Percentiles rank a stretch among this genome's conserved stretches.
phyloP scores from a whole-genome alignment of 2,888 invertebrate species.

The Pachymerium ferrugineum region DNA sequence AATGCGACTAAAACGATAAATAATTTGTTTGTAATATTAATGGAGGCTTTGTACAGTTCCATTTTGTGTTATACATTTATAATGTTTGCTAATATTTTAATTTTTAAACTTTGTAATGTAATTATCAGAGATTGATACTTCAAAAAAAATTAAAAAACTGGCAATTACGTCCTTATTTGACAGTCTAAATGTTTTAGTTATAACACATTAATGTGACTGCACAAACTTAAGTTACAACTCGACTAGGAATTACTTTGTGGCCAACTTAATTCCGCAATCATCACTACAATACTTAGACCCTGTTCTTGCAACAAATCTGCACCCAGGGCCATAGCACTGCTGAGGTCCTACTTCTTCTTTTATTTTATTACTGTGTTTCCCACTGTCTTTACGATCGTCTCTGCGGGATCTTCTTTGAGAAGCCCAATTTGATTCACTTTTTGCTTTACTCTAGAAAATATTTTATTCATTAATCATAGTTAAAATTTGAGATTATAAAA shows the following conservation, averaged over 20 bases:
- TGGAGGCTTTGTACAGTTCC: too few relatives aligned
- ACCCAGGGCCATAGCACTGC: constrained; percentile 90
- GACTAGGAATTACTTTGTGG: constrained; percentile 45
- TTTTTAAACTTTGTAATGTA: not conserved
- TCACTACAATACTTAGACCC: constrained; percentile 91
- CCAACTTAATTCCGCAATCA: constrained; percentile 82
- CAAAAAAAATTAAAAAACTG: too few relatives aligned
- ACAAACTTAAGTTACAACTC: too few relatives aligned
- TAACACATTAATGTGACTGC: too few relatives aligned
- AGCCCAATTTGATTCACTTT: not conserved
- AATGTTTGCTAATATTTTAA: not conserved
- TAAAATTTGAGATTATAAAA: too few relatives aligned
- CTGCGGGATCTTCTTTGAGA: constrained; percentile 31
- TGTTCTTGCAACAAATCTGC: constrained; percentile 66
- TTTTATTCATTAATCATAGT: too few relatives aligned
- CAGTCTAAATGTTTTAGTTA: too few relatives aligned
- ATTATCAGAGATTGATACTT: too few relatives aligned
- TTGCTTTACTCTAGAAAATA: constrained; percentile 4
- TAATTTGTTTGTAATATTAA: not conserved
- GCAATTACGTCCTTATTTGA: too few relatives aligned
- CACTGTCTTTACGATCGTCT: constrained; percentile 37
- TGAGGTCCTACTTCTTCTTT: constrained; percentile 49
- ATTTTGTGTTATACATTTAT: not conserved
- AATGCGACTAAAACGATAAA: constrained; percentile 44
- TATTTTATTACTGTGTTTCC: constrained; percentile 29